These are phyloP conservation scores for Nomada ruficornis DNA, from an alignment of 2,888 invertebrate species.

Conservation along the genomic window DNA sequence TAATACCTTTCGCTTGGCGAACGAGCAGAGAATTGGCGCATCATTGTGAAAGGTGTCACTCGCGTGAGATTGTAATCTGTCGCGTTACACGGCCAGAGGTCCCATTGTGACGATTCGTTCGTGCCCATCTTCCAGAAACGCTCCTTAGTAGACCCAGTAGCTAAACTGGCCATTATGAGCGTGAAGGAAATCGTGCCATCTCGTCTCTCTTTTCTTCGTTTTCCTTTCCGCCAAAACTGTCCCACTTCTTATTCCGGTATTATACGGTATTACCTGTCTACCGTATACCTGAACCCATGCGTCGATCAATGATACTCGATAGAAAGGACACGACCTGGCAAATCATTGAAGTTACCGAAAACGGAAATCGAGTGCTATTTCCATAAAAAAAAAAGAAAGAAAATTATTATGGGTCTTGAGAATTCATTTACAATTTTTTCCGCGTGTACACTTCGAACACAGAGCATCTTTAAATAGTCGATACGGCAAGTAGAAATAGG, in stretches of 20 bases:
- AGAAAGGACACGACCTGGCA: slow-evolving; percentile 6
- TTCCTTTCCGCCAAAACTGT: slow-evolving; percentile 49
- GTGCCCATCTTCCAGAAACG: slow-evolving; percentile 79
- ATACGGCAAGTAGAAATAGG: no score
- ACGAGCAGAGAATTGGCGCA: slow-evolving; percentile 77
- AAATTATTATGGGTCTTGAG: not conserved
- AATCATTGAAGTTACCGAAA: slow-evolving; percentile 32
- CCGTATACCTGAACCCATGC: slow-evolving; percentile 58
- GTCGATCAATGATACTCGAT: slow-evolving; percentile 55
- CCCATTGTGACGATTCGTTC: slow-evolving; percentile 74
- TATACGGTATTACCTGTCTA: slow-evolving; percentile 61
- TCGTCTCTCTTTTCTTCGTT: slow-evolving; percentile 50
- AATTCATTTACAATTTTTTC: not conserved
- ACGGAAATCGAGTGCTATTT: not conserved
- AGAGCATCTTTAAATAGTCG: not conserved
- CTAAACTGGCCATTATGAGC: slow-evolving; percentile 69
- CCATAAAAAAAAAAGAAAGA: not conserved
- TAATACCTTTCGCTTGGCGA: not conserved
- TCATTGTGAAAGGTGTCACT: slow-evolving; percentile 81
- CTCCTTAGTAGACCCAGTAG: slow-evolving; percentile 74
- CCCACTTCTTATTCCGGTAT: slow-evolving; percentile 62
- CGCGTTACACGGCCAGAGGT: slow-evolving; percentile 73
- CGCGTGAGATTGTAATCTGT: slow-evolving; percentile 81
- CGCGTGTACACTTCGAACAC: no score
- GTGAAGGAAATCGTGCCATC: slow-evolving; percentile 52